A percentile compares a stretch with the other conserved stretches of the same genome.
phyloP scores from a whole-genome alignment of 2,888 invertebrate species.

The Timema podura region DNA sequence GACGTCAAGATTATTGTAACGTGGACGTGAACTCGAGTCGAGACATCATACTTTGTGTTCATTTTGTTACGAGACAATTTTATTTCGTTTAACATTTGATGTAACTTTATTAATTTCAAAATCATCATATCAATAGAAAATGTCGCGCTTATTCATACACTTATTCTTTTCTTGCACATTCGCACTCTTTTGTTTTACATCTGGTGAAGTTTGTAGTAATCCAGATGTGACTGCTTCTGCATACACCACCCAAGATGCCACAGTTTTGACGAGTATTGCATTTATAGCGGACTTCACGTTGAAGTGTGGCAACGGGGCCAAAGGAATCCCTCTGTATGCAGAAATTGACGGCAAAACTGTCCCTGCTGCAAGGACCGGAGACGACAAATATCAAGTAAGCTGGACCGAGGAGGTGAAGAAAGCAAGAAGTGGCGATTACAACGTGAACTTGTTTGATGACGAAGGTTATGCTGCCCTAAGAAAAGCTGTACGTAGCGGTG shows the following conservation, averaged over 20 bases:
- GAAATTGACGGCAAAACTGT: slow-evolving; percentile 83
- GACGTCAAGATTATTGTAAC: too few relatives aligned
- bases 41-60: too few relatives aligned
- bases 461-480: slow-evolving; percentile 84
- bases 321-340: slow-evolving; percentile 76
- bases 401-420: slow-evolving; percentile 87
- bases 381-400: slow-evolving; percentile 84
- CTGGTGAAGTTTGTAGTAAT: slow-evolving; percentile 35
- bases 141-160: too few relatives aligned
- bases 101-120: too few relatives aligned
- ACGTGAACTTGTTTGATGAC: slow-evolving; percentile 82
- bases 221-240: slow-evolving; percentile 66
- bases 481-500: slow-evolving; percentile 73
- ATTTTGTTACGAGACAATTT: too few relatives aligned
- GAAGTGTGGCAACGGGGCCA: slow-evolving; percentile 66
- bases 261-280: slow-evolving; percentile 83
- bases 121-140: too few relatives aligned
- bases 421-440: slow-evolving; percentile 75
- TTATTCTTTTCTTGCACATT: background rate
- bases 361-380: slow-evolving; percentile 73
- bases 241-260: slow-evolving; percentile 90
- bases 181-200: slow-evolving; percentile 18
- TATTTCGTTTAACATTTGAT: too few relatives aligned
- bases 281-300: slow-evolving; percentile 87
- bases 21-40: too few relatives aligned